phyloP scores from a whole-genome alignment of 2,888 invertebrate species.

The Sphaerophoria rueppellii region DNA sequence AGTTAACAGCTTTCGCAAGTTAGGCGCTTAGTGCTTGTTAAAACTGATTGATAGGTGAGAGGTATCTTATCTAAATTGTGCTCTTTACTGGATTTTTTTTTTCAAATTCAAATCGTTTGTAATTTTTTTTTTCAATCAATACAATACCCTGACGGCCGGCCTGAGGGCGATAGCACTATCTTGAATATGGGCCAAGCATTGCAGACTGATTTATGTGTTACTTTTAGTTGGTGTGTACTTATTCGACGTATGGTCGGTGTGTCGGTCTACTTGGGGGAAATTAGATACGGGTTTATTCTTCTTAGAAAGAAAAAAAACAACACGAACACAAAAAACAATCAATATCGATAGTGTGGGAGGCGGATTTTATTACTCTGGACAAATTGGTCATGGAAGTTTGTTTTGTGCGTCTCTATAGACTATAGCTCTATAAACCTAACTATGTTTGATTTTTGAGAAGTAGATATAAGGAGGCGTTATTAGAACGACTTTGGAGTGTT shows the following conservation, averaged over 20 bases:
- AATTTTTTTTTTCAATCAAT: conserved; percentile 15
- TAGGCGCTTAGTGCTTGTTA: conserved; percentile 5
- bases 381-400: conserved; percentile 35
- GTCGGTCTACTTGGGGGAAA: neutral
- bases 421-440: neutral
- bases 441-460: neutral
- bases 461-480: conserved; percentile 10
- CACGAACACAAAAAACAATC: neutral
- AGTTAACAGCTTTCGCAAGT: conserved; percentile 47
- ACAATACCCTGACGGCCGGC: neutral
- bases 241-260: neutral
- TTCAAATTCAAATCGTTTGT: conserved; percentile 8
- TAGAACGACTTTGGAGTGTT: neutral
- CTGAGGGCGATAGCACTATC: conserved; percentile 28
- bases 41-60: conserved; percentile 21
- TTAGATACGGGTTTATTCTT: neutral
- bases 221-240: neutral
- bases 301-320: neutral
- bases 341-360: conserved; percentile 37
- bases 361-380: conserved; percentile 14
- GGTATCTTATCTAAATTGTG: conserved; percentile 51
- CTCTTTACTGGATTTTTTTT: conserved; percentile 11
- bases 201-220: conserved; percentile 35
- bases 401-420: neutral
- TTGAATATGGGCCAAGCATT: conserved; percentile 15